phyloP scores from a whole-genome alignment of 2,888 invertebrate species.

The Polyploca ridens region DNA sequence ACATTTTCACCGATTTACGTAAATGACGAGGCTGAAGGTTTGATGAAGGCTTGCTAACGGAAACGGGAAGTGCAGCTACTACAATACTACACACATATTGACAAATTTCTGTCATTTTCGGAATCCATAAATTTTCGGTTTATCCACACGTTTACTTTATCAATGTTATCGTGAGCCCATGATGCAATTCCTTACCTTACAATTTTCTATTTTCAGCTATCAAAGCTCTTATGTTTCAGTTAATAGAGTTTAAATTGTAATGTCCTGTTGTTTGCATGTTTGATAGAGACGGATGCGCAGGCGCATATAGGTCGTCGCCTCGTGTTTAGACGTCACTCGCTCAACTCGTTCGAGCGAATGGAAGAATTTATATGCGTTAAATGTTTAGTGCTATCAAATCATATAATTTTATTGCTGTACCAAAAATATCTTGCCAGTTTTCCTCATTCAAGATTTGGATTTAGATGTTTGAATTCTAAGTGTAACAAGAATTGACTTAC shows the following conservation, averaged over 20 bases:
- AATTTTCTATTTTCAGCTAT: neutral
- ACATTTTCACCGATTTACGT: neutral
- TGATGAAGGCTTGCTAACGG: too few relatives aligned
- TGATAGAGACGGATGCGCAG: constrained; percentile 29
- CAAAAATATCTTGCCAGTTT: neutral
- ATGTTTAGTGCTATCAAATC: neutral
- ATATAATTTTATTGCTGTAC: neutral
- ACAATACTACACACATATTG: too few relatives aligned
- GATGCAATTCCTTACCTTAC: constrained; percentile 24
- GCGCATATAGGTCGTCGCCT: constrained; percentile 52
- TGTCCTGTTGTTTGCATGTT: constrained; percentile 21
- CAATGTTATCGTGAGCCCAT: constrained; percentile 18
- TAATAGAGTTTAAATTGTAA: constrained; percentile 21
- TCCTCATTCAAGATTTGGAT: neutral
- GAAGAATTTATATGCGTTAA: constrained; percentile 25
- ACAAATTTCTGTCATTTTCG: too few relatives aligned
- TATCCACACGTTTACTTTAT: neutral
- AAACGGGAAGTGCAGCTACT: too few relatives aligned
- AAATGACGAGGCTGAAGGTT: too few relatives aligned
- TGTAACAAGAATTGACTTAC: too few relatives aligned
- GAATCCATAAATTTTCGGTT: neutral
- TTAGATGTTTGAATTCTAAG: too few relatives aligned
- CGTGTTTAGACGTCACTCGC: constrained; percentile 24
- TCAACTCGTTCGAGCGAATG: constrained; percentile 19
- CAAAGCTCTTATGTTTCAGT: constrained; percentile 18